phyloP scores from a whole-genome alignment of 2,797 vertebrate genomes.

The Phrynocephalus guinanensis region DNA sequence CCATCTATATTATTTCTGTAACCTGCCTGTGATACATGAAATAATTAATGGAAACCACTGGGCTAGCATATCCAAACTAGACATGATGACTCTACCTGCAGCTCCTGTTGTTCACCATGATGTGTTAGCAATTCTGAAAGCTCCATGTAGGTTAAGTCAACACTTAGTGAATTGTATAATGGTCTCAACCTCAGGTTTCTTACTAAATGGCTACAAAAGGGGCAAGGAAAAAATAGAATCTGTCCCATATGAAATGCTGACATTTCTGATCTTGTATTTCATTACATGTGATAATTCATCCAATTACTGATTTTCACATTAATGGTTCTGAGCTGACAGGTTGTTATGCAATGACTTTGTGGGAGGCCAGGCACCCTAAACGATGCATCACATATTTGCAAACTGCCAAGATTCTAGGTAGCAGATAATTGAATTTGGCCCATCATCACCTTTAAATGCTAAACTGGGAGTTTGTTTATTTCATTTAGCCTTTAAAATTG shows the following conservation, averaged over 20 bases:
- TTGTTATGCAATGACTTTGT: neutral
- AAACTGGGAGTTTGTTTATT: conserved; percentile 55
- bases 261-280: neutral
- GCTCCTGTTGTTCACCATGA: neutral
- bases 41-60: too few relatives aligned
- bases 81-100: neutral
- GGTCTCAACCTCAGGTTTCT: neutral
- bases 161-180: neutral
- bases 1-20: too few relatives aligned
- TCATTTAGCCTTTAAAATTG: conserved; percentile 55
- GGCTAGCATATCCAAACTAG: neutral
- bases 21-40: too few relatives aligned
- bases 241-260: neutral
- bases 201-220: neutral
- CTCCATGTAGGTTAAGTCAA: too few relatives aligned
- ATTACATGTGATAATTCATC: neutral
- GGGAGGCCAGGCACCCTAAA: neutral
- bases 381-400: neutral
- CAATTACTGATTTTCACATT: neutral
- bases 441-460: conserved; percentile 51
- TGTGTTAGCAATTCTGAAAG: neutral
- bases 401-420: conserved; percentile 51
- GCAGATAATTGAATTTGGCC: conserved; percentile 47
- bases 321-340: neutral
- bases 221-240: neutral